These are phyloP conservation scores for Vanessa tameamea DNA, from an alignment of 1,140 invertebrate genomes.

Conservation along the genomic window DNA sequence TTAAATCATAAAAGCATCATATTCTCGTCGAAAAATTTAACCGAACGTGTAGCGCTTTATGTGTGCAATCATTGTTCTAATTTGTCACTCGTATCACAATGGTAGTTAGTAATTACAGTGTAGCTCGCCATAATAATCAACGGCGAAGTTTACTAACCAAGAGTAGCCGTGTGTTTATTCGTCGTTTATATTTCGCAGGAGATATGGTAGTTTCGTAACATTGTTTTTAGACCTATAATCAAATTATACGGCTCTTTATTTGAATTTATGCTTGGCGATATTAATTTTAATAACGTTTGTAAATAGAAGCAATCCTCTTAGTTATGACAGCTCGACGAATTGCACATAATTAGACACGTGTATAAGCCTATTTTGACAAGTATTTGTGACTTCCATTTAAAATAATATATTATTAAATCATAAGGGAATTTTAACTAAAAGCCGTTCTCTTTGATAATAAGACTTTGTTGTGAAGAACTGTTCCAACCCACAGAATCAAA, in stretches of 20 bases:
- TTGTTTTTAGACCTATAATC: neutral
- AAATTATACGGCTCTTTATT: neutral
- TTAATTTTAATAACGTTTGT: neutral
- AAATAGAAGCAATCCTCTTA: neutral
- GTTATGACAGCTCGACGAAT: neutral
- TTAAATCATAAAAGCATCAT: neutral
- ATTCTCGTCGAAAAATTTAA: constrained; percentile 6
- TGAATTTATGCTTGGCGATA: neutral
- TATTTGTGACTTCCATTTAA: neutral
- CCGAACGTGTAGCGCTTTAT: neutral
- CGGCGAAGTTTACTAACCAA: neutral
- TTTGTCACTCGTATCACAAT: neutral
- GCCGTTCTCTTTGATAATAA: no score
- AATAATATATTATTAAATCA: neutral
- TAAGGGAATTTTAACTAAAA: no score
- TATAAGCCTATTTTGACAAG: neutral
- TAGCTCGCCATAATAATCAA: neutral
- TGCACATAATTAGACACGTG: neutral
- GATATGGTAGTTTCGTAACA: no score
- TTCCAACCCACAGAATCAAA: no score
- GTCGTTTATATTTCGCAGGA: no score
- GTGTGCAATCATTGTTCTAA: neutral
- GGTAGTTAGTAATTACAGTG: neutral
- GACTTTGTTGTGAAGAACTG: no score
- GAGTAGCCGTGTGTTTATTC: neutral